Base-by-base conservation (phyloP, 1,140 invertebrate species). In the Melitaea cinxia region DNA sequence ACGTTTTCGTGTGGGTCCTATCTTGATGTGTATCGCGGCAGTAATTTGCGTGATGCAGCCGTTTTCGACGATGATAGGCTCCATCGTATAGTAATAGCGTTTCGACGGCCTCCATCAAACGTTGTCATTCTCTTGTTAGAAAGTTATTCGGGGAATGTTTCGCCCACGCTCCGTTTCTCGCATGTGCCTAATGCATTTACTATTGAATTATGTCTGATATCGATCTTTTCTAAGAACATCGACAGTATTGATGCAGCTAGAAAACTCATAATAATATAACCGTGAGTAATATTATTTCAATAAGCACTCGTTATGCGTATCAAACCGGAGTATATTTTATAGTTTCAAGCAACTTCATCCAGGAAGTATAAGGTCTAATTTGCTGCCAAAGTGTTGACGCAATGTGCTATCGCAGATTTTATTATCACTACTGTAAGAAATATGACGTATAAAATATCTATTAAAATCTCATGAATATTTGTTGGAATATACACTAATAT, bases 21-120 rank as follows among this genome's bases (percentile, higher is more conserved):
- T 77, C 74, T 70, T 62, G 77, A 78, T 83, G 66, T 66, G 73
- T 80, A 84, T 84, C 81, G 66, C 70, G 65, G 52, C 62, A 55
- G 75, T 82, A 88, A 83, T 85, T 85, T 85, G 82, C 83, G 77
- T 86, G 86, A 87, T 85, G 73, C 76, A 77, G 79, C 75, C 77
- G 72, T 83, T 85, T 82, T 79, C 26, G 69, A 81, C 62, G 83
- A 80, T 85, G 82, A 85, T 86, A 82, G 80, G 68, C 68, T 65
- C 47, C 69, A 57, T 72, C 64, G 74, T 71, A 42, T 63, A 62
- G 56, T 72, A 68, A 74, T 65, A 72, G 65, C 65, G 52, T 53
- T 23, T 62, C 54, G 68, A 59, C 24, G 69, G 72, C 76, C 78
- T 71, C 75, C 70, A 70, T 84, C 78, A 82, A 69, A 74, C 65